Evolutionary conservation across 2,888 invertebrate genomes (phyloP).

Genomic region (Eugnorisma glareosa): DNA sequence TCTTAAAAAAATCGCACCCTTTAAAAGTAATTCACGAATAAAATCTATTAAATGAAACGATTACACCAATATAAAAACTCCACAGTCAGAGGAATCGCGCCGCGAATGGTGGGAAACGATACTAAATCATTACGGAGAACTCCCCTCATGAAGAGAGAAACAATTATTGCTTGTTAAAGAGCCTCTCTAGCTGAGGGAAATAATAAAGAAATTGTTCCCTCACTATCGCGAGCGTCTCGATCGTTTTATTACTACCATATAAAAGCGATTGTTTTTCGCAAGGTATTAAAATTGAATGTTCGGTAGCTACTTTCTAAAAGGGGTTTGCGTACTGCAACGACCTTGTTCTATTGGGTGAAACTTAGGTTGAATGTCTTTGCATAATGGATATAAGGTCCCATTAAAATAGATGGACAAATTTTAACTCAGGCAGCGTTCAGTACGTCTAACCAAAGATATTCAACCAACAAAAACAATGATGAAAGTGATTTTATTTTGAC

Average conservation of each 20-base stretch:
- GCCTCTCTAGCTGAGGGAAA: constrained; percentile 73
- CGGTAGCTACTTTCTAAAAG: constrained; percentile 18
- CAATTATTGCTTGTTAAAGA: constrained; percentile 83
- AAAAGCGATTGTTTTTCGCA: constrained; percentile 65
- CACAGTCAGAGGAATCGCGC: constrained; percentile 40
- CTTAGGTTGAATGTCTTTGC: background rate
- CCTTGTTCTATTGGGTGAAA: background rate
- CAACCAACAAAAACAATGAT: too few species aligned
- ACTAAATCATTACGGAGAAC: constrained; percentile 72
- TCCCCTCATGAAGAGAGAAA: constrained; percentile 76
- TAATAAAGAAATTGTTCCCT: constrained; percentile 75
- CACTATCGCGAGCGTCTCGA: constrained; percentile 64
- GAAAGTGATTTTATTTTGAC: too few species aligned
- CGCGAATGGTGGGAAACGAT: constrained; percentile 52
- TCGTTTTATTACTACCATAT: constrained; percentile 74
- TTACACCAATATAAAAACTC: constrained; percentile 50
- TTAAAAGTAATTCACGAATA: constrained; percentile 18
- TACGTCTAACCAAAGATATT: too few species aligned
- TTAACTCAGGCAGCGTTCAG: too few species aligned
- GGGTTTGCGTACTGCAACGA: constrained; percentile 16
- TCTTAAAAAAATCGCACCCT: background rate
- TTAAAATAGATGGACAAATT: too few species aligned
- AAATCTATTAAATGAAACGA: constrained; percentile 18
- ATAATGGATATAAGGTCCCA: too few species aligned
- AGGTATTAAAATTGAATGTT: constrained; percentile 60